Base-by-base conservation (phyloP, 2,888 invertebrate genomes). In the Orthosia gothica region DNA sequence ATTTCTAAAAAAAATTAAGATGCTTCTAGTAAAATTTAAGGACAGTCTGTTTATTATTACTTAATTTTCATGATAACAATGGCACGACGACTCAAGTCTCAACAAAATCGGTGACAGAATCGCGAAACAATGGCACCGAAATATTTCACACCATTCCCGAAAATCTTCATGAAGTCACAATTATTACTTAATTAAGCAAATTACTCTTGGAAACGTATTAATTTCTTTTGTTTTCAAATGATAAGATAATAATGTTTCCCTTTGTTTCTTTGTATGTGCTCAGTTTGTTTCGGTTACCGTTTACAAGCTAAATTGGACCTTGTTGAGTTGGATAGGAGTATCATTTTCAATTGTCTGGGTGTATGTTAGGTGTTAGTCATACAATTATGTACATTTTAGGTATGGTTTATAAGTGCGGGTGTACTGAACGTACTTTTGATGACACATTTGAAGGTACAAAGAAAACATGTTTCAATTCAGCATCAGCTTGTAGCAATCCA, bases 221-320 rank as follows among this genome's bases (percentile, higher is more conserved):
- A 61, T 74, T 74, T 85, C n/a, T 64, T 63, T 74, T 77, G 62
- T 62, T 11, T 65, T n/a, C 11, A 40, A 69, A 71, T 70, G 79
- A 83, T 82, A 79, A 87, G 82, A 81, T 82, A 76, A 55, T 70
- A 47, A 62, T 47, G 57, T 49, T 15, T 52, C 23, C 55, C 84
- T 79, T 85, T 85, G 87, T 86, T 70, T 68, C 76, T 74, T 75
- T 86, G 83, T 74, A 20, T n/a, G 32, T n/a, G 16, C 63, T 62
- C 26, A 71, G 18, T 79, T 61, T 67, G 40, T 67, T 67, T 80
- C 23, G 52, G 55, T 58, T 58, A 45, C 16, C 32, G 5, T 23
- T 32, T 58, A 62, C 57, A 32, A 65, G 54, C 65, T 64, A 75
- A 78, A 70, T 66, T 66, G 15, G 15, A 76, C 81, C 63, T 66